Conservation (phyloP, 2,888 invertebrate genomes). For the Tyria jacobaeae region DNA sequence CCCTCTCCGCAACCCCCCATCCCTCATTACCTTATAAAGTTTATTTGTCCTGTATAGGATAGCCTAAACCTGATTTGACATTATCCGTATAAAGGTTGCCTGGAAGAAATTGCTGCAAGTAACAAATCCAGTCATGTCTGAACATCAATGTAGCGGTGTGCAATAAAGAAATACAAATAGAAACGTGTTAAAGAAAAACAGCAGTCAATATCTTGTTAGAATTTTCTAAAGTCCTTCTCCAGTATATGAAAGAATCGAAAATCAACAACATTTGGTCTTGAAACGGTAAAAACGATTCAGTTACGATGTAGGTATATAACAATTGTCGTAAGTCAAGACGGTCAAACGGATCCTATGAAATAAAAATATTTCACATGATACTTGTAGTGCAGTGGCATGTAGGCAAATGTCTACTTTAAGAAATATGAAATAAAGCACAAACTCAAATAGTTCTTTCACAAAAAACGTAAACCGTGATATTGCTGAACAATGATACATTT, state of each 20-base stretch:
- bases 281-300: constrained; percentile 15
- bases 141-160: no score
- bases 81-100: no score
- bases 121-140: no score
- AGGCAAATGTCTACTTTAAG: constrained; percentile 23
- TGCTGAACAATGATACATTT: constrained; percentile 36
- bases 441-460: constrained; percentile 11
- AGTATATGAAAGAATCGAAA: constrained; percentile 2
- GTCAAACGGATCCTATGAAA: constrained; percentile 46
- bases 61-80: no score
- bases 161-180: not conserved
- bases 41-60: no score
- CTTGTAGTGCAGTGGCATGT: constrained; percentile 16
- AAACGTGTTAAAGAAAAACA: not conserved
- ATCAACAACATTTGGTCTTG: constrained; percentile 9
- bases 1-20: no score
- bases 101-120: no score
- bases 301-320: constrained; percentile 28
- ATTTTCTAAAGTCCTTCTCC: not conserved
- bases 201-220: not conserved
- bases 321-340: constrained; percentile 38
- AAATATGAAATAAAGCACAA: not conserved
- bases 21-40: no score
- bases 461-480: constrained; percentile 36
- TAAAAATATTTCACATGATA: constrained; percentile 42